Percentiles rank a stretch among this genome's conserved stretches.
phyloP scores from a whole-genome alignment of 2,797 vertebrate genomes.

The Gallinago nigripennis region DNA sequence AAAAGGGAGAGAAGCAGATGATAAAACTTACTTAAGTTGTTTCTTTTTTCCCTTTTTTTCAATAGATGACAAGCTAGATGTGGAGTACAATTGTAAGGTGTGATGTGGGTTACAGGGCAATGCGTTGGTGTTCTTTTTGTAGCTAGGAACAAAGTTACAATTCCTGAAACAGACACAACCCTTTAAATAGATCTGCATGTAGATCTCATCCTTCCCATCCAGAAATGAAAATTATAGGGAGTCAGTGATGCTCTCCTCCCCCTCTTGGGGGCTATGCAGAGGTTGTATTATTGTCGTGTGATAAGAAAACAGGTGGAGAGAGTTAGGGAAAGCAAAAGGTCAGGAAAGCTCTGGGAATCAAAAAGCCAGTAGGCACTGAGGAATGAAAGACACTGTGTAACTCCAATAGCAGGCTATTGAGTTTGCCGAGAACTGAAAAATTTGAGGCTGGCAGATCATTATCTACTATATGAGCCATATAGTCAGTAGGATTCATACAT shows the following conservation, averaged over 20 bases:
- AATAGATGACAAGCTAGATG: slow-evolving; percentile 27
- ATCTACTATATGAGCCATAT: background rate
- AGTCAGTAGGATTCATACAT: background rate
- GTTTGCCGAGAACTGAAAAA: background rate
- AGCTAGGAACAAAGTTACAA: slow-evolving; percentile 39
- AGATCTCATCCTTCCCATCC: slow-evolving; percentile 47
- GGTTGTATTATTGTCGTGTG: background rate
- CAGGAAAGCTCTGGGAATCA: background rate
- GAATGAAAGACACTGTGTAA: background rate
- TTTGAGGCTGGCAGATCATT: background rate
- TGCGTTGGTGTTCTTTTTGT: slow-evolving; percentile 56
- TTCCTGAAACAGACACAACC: slow-evolving; percentile 26
- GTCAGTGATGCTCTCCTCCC: slow-evolving; percentile 35
- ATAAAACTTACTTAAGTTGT: slow-evolving; percentile 10
- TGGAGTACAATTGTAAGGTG: slow-evolving; percentile 29
- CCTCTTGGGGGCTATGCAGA: background rate
- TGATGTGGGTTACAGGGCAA: slow-evolving; percentile 50
- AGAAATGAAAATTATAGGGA: slow-evolving; percentile 53
- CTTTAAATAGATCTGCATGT: slow-evolving; percentile 47
- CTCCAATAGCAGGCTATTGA: background rate
- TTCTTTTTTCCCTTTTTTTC: background rate
- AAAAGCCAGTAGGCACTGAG: background rate
- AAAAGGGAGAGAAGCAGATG: slow-evolving; percentile 12
- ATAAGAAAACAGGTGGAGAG: background rate
- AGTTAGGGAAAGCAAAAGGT: background rate